Evolutionary conservation across 2,888 invertebrate genomes (phyloP).

Genomic region (Rhynchonema sp.): DNA sequence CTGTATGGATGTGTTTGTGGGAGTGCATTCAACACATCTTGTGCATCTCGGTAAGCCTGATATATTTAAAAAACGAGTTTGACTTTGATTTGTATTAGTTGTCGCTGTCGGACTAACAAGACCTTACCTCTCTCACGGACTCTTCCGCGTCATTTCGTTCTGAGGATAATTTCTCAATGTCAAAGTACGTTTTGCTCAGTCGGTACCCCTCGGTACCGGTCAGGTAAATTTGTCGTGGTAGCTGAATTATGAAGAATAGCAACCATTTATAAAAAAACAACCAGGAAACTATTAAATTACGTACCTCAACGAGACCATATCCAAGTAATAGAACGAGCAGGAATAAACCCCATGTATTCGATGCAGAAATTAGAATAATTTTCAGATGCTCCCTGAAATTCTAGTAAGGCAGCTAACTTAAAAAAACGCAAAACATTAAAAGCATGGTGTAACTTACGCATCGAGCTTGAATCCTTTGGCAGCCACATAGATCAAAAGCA

Average conservation of each 20-base stretch:
- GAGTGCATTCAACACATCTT: constrained; percentile 56
- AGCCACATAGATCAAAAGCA: constrained; percentile 80
- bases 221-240: background rate
- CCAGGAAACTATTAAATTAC: too few species aligned
- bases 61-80: too few species aligned
- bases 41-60: constrained; percentile 52
- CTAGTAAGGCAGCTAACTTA: too few species aligned
- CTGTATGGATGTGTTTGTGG: constrained; percentile 42
- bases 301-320: constrained; percentile 85
- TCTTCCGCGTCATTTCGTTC: constrained; percentile 95
- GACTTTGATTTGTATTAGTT: background rate
- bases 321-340: constrained; percentile 69
- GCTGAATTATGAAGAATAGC: too few species aligned
- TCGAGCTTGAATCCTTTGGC: constrained; percentile 68
- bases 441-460: constrained; percentile 49
- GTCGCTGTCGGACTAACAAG: background rate
- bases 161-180: constrained; percentile 34
- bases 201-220: constrained; percentile 13
- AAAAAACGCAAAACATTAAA: too few species aligned
- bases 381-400: constrained; percentile 61
- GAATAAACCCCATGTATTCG: constrained; percentile 97
- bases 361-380: constrained; percentile 88
- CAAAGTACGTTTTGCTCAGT: constrained; percentile 23
- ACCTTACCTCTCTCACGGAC: constrained; percentile 75
- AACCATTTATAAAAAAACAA: background rate